phyloP scores from a whole-genome alignment of 2,888 invertebrate genomes.

The Athalia circularis region DNA sequence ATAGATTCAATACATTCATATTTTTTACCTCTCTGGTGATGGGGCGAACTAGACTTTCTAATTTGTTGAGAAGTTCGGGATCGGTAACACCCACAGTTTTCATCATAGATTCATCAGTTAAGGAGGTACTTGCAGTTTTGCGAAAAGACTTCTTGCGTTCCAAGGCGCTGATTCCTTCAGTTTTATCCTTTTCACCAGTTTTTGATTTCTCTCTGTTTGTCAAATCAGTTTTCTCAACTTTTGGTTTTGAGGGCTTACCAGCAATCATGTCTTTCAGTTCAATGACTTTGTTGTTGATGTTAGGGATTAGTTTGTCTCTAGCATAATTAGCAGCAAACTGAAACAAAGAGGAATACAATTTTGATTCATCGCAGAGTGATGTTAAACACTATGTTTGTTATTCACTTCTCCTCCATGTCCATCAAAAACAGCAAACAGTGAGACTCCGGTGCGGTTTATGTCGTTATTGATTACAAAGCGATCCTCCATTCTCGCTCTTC shows the following conservation, averaged over 20 bases:
- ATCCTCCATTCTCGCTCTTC: slow-evolving; percentile 95
- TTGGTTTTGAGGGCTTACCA: slow-evolving; percentile 75
- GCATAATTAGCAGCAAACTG: slow-evolving; percentile 94
- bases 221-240: slow-evolving; percentile 57
- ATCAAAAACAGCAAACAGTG: slow-evolving; percentile 94
- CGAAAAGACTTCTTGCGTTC: slow-evolving; percentile 82
- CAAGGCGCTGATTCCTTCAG: slow-evolving; percentile 65
- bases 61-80: slow-evolving; percentile 80
- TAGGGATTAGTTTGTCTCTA: slow-evolving; percentile 90
- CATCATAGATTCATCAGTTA: slow-evolving; percentile 75
- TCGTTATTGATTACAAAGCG: slow-evolving; percentile 92
- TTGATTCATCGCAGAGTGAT: no score
- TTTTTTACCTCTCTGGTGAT: slow-evolving; percentile 68
- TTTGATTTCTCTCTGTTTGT: slow-evolving; percentile 74
- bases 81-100: slow-evolving; percentile 79
- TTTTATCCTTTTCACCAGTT: slow-evolving; percentile 70
- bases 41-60: slow-evolving; percentile 78
- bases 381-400: neutral
- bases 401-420: slow-evolving; percentile 93
- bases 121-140: slow-evolving; percentile 79
- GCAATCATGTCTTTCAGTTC: slow-evolving; percentile 83
- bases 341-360: slow-evolving; percentile 56
- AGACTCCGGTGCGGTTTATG: slow-evolving; percentile 89
- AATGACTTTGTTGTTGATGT: slow-evolving; percentile 84
- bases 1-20: neutral